Conservation (phyloP, 2,888 invertebrate genomes). For the Dynastes grantii region DNA sequence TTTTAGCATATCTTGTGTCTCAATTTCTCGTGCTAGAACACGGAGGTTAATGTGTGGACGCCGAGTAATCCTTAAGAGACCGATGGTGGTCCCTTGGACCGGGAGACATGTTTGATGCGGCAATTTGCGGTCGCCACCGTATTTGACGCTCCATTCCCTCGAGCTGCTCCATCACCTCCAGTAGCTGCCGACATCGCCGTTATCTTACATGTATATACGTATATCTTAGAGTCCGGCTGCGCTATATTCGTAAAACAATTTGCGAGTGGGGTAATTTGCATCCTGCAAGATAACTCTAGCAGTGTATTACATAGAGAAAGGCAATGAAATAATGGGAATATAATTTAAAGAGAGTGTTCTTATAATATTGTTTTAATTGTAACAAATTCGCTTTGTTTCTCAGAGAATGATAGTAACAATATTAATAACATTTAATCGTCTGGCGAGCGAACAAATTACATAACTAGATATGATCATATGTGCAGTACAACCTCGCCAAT, state of each 20-base stretch:
- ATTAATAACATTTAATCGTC: too few relatives aligned
- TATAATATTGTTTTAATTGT: too few relatives aligned
- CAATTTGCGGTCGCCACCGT: slow-evolving; percentile 62
- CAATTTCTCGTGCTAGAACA: neutral
- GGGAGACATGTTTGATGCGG: slow-evolving; percentile 59
- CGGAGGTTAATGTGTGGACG: slow-evolving; percentile 19
- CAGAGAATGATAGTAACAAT: too few relatives aligned
- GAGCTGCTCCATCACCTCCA: slow-evolving; percentile 14
- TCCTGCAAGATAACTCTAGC: neutral
- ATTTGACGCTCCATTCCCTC: slow-evolving; percentile 62
- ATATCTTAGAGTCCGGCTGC: neutral
- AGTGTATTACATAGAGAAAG: too few relatives aligned
- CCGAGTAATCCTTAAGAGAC: slow-evolving; percentile 28
- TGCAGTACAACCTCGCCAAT: too few relatives aligned
- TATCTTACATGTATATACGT: slow-evolving; percentile 8
- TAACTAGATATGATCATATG: too few relatives aligned
- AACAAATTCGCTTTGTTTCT: too few relatives aligned
- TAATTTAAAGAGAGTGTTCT: too few relatives aligned
- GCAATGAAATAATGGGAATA: too few relatives aligned
- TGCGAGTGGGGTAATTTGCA: slow-evolving; percentile 9
- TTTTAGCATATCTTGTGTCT: slow-evolving; percentile 1
- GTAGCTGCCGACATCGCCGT: slow-evolving; percentile 5
- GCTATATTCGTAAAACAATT: slow-evolving; percentile 21
- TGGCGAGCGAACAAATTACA: too few relatives aligned
- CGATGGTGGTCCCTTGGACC: neutral